Evolutionary conservation across 2,113 vertebrate genomes (phyloP).

Genomic region (Phyllostomus hastatus): DNA sequence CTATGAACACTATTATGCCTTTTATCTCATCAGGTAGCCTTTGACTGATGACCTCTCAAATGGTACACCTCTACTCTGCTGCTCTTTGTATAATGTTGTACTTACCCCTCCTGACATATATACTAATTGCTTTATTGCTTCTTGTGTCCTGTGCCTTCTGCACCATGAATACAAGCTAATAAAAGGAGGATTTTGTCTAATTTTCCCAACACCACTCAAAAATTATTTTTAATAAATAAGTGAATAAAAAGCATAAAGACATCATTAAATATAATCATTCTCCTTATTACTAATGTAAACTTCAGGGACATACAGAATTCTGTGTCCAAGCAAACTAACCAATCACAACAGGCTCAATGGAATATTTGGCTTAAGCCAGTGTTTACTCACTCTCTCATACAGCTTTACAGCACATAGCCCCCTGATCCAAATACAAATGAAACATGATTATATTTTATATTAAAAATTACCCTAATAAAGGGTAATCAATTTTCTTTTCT

Average conservation of each 20-base stretch:
- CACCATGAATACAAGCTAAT: not conserved
- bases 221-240: not conserved
- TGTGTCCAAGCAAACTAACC: not conserved
- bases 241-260: not conserved
- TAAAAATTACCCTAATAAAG: not conserved
- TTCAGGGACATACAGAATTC: not conserved
- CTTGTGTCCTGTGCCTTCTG: not conserved
- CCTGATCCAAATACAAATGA: not conserved
- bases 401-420: not conserved
- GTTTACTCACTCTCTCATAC: not conserved
- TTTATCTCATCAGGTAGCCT: not conserved
- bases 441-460: not conserved
- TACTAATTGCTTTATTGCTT: not conserved
- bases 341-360: not conserved
- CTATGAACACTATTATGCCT: accelerated
- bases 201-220: not conserved
- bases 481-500: not conserved
- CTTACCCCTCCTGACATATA: not conserved
- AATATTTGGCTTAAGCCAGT: not conserved
- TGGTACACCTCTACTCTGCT: accelerated
- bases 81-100: not conserved
- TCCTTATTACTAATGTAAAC: not conserved
- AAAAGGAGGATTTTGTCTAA: not conserved
- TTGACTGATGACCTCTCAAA: not conserved
- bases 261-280: not conserved